phyloP scores from a whole-genome alignment of 2,888 invertebrate species.

The Tipula helvola region DNA sequence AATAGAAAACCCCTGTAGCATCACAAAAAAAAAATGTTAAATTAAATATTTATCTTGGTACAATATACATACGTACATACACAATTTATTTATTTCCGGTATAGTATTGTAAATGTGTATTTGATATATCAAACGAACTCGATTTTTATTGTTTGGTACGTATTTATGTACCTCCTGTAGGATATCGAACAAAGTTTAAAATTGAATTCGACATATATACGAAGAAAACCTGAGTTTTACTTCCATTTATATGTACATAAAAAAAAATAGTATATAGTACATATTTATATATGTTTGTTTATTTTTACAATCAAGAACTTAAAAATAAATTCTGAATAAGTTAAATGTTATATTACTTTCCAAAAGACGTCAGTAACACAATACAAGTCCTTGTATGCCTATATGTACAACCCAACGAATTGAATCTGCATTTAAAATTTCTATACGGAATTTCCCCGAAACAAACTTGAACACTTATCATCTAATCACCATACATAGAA shows the following conservation, averaged over 20 bases:
- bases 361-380: not conserved
- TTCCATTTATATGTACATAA: not conserved
- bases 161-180: not conserved
- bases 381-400: not conserved
- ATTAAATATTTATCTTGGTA: not conserved
- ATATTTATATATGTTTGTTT: not conserved
- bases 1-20: not conserved
- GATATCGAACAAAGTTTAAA: not conserved
- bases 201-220: not conserved
- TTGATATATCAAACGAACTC: not conserved
- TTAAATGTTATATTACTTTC: not conserved
- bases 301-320: not conserved
- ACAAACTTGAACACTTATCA: not conserved
- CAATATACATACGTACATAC: too few relatives aligned
- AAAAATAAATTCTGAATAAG: not conserved
- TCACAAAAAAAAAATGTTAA: not conserved
- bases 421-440: too few relatives aligned
- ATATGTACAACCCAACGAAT: too few relatives aligned
- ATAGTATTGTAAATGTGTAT: not conserved
- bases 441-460: not conserved
- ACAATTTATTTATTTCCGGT: not conserved
- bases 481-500: not conserved
- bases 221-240: not conserved
- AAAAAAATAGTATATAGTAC: not conserved
- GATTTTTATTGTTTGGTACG: not conserved